Evolutionary conservation across 2,888 invertebrate genomes (phyloP).

Genomic region (Epirrita christyi): DNA sequence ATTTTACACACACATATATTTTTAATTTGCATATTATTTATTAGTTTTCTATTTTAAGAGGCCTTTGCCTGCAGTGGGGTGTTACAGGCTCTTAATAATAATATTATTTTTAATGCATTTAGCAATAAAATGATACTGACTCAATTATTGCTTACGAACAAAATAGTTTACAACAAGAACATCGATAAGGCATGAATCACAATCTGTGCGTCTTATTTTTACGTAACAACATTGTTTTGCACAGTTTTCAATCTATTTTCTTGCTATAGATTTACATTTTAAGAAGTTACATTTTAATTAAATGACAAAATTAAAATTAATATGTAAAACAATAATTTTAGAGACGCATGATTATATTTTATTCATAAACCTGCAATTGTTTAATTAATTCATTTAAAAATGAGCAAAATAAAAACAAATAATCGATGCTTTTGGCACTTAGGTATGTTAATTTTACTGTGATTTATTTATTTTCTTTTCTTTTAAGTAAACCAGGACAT

Average conservation of each 20-base stretch:
- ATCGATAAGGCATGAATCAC: slow-evolving; percentile 70
- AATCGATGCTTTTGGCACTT: slow-evolving; percentile 68
- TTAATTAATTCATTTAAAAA: neutral
- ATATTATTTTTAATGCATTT: slow-evolving; percentile 19
- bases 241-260: slow-evolving; percentile 12
- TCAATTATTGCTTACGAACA: slow-evolving; percentile 45
- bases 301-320: neutral
- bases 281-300: neutral
- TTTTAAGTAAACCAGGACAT: neutral
- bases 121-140: slow-evolving; percentile 40
- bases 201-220: slow-evolving; percentile 60
- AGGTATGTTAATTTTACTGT: slow-evolving; percentile 51
- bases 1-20: too few relatives aligned
- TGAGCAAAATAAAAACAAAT: neutral
- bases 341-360: neutral
- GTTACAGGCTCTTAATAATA: too few relatives aligned
- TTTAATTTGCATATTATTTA: too few relatives aligned
- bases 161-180: slow-evolving; percentile 56
- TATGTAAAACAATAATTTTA: neutral
- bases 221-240: slow-evolving; percentile 42
- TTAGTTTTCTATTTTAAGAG: too few relatives aligned
- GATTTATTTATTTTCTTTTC: slow-evolving; percentile 21
- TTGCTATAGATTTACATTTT: neutral
- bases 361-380: neutral
- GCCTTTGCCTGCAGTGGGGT: too few relatives aligned